Evolutionary conservation across 2,113 vertebrate species (phyloP).

Genomic region (Cervus canadensis): DNA sequence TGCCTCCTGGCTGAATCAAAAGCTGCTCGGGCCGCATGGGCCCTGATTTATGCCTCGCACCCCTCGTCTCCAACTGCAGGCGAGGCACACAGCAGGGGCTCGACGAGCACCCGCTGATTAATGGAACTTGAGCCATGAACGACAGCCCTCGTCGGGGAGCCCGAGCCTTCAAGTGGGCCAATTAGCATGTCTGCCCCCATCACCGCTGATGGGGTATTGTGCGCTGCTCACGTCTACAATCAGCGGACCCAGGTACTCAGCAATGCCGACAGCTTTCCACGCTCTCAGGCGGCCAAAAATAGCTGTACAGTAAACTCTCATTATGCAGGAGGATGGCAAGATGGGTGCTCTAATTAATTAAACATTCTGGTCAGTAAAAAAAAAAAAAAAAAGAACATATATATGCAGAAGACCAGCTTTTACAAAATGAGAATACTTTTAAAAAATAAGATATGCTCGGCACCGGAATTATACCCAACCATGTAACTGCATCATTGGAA

Average conservation of each 20-base stretch:
- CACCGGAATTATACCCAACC: not conserved
- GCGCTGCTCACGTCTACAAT: constrained; percentile 47
- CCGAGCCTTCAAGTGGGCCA: constrained; percentile 61
- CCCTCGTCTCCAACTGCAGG: not conserved
- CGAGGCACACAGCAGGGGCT: constrained; percentile 49
- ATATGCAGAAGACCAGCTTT: not conserved
- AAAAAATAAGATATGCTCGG: not conserved
- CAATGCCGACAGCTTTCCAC: not conserved
- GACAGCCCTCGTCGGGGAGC: constrained; percentile 63
- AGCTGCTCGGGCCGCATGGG: not conserved
- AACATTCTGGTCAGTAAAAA: constrained; percentile 31
- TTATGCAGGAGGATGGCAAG: constrained; percentile 5
- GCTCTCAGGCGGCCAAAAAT: not conserved
- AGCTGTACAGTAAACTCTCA: constrained; percentile 36
- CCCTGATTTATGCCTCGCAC: constrained; percentile 8
- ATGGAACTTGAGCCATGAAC: constrained; percentile 46
- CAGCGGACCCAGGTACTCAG: constrained; percentile 54
- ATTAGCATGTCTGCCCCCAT: constrained; percentile 66
- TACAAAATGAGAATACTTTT: not conserved
- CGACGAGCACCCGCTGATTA: constrained; percentile 58
- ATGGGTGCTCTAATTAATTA: not conserved
- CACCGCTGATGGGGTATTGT: constrained; percentile 65
- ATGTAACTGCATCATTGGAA: accelerated
- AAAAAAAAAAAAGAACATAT: not conserved
- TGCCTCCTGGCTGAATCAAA: not conserved